Evolutionary conservation across 2,888 invertebrate species (phyloP).

Genomic region (Polyploca ridens): DNA sequence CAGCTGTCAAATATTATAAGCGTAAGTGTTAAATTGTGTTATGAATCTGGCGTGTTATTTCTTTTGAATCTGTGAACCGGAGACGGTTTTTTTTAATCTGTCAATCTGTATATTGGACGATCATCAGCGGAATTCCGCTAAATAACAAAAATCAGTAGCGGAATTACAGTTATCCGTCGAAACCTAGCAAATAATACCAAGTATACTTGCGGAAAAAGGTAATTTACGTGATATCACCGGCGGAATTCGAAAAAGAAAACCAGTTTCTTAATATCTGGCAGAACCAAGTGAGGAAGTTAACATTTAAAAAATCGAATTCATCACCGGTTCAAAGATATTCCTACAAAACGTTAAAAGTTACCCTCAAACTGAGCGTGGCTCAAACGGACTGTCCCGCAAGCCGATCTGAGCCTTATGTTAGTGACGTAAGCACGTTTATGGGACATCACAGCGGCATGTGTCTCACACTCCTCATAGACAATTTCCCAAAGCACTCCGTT

Average conservation of each 20-base stretch:
- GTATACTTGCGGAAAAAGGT: no score
- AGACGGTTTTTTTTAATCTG: not conserved
- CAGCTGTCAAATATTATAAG: slow-evolving; percentile 10
- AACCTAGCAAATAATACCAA: not conserved
- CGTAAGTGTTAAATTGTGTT: slow-evolving; percentile 8
- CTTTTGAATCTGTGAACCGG: not conserved
- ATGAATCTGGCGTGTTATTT: not conserved
- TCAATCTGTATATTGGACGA: not conserved
- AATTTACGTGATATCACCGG: no score
- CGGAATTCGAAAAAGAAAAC: no score
- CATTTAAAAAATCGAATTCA: not conserved
- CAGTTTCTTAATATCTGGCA: not conserved
- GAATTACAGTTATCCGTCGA: no score
- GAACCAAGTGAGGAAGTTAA: no score
- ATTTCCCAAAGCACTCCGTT: slow-evolving; percentile 64
- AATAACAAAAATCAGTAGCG: no score
- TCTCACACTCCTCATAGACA: slow-evolving; percentile 72
- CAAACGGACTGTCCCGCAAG: slow-evolving; percentile 16
- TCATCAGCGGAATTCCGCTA: not conserved
- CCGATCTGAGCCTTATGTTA: slow-evolving; percentile 41
- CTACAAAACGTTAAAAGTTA: not conserved
- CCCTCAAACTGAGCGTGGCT: not conserved
- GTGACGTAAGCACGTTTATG: slow-evolving; percentile 58
- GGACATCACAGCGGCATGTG: slow-evolving; percentile 69
- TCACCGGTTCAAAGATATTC: slow-evolving; percentile 3